Conservation (phyloP, 2,888 invertebrate species). For the Hypsopygia costalis region DNA sequence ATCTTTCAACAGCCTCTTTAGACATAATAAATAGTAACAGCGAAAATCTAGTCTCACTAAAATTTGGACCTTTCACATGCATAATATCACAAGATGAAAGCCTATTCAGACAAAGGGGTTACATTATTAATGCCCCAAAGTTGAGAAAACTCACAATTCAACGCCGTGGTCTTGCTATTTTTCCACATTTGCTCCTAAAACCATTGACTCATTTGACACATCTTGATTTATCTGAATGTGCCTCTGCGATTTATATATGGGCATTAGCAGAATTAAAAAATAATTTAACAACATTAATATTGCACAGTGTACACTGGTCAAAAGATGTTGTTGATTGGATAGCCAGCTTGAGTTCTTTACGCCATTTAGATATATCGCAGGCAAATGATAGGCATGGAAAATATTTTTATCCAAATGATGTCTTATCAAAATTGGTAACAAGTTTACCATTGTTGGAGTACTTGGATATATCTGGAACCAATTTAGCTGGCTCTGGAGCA, state of each 20-base stretch:
- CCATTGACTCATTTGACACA: slow-evolving; percentile 82
- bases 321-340: slow-evolving; percentile 83
- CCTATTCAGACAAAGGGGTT: slow-evolving; percentile 57
- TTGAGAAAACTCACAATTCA: slow-evolving; percentile 81
- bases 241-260: slow-evolving; percentile 82
- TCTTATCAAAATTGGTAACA: slow-evolving; percentile 85
- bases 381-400: slow-evolving; percentile 85
- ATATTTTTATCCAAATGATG: slow-evolving; percentile 87
- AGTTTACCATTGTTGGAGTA: slow-evolving; percentile 88
- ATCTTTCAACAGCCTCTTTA: slow-evolving; percentile 83
- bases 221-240: slow-evolving; percentile 86
- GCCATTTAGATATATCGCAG: slow-evolving; percentile 92
- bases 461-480: slow-evolving; percentile 97
- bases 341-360: slow-evolving; percentile 76
- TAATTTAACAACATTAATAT: slow-evolving; percentile 86
- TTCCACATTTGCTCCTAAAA: slow-evolving; percentile 78
- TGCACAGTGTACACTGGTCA: slow-evolving; percentile 89
- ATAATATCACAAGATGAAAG: slow-evolving; percentile 78
- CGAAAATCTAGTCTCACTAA: slow-evolving; percentile 84
- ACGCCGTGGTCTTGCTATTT: slow-evolving; percentile 66
- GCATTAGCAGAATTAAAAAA: slow-evolving; percentile 82
- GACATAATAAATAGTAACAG: slow-evolving; percentile 85
- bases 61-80: slow-evolving; percentile 85
- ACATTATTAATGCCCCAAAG: slow-evolving; percentile 81
- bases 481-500: slow-evolving; percentile 93